Base-by-base conservation (phyloP, 1,140 invertebrate species). In the Zaprionus inermis region DNA sequence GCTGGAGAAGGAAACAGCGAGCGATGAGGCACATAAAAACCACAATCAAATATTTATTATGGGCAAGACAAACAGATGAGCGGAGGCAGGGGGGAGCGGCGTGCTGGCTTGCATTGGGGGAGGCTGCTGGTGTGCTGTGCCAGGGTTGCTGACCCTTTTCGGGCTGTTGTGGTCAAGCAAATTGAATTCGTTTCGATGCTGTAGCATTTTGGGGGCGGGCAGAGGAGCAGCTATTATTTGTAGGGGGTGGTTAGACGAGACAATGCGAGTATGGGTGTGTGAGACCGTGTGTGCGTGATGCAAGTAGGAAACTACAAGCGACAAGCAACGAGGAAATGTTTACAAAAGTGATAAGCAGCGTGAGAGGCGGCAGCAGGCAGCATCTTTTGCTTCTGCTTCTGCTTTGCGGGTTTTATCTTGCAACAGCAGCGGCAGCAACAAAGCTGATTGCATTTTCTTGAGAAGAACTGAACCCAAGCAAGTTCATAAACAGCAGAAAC, bases 21-120 rank as follows among this genome's bases (percentile, higher is more conserved):
- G 1, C 34, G n/a, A 41, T 51, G 46, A 36, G 38, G 38, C 38
- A 72, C 28, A 44, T 32, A 7, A 78, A 71, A 66, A 71, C 59
- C 72, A 65, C 75, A 80, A 72, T 59, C 64, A 77, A 81, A 78
- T 78, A 78, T 78, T 67, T 41, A 57, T 51, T 16, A 46, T 38
- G 24, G 3, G 12, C 12, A 41, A 38, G 16, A 20, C 20, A 32
- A 30, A 54, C 20, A 54, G 22, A 24, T 28, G 24, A 54, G 24
- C 14, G 5, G 18, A 30, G 9, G 54, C 1, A 28, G 22, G 14
- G 10, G 38, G 36, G 14, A n/a, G 60, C 0, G 24, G 57, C 16
- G 16, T 14, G n/a, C n/a, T n/a, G 4, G 22, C 5, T 46, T 2
- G 18, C 22, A 18, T 1, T 2, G 22, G 11, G 10, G 44, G 16